phyloP scores from a whole-genome alignment of 2,113 vertebrate genomes.

The Cheilinus undulatus region DNA sequence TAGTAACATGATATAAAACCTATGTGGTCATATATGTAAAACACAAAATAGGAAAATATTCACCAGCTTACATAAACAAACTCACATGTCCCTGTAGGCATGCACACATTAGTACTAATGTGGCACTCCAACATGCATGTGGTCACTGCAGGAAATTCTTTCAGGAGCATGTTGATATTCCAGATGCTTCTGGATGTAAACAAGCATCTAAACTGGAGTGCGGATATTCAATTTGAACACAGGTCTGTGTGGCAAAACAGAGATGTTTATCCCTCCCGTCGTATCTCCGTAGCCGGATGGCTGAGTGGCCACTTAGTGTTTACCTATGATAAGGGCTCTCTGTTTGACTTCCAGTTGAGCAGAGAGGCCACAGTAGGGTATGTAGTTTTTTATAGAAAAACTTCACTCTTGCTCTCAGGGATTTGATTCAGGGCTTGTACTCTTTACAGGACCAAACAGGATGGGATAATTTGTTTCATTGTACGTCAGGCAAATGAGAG shows the following conservation, averaged over 20 bases:
- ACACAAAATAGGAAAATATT: conserved; percentile 4
- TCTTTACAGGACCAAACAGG: background rate
- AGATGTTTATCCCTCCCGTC: conserved; percentile 72
- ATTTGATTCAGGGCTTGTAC: background rate
- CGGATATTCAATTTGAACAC: conserved; percentile 77
- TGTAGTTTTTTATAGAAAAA: conserved; percentile 32
- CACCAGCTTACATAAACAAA: background rate
- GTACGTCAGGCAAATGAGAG: background rate
- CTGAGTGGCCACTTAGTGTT: conserved; percentile 72
- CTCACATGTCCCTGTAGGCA: conserved; percentile 24
- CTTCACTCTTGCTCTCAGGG: conserved; percentile 26
- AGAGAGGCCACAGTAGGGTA: conserved; percentile 51
- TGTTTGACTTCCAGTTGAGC: conserved; percentile 69
- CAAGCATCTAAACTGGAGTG: conserved; percentile 68
- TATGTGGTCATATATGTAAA: background rate
- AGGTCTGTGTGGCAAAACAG: conserved; percentile 56
- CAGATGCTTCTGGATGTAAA: conserved; percentile 82
- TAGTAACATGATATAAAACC: too few relatives aligned
- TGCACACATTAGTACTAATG: conserved; percentile 21
- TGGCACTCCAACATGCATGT: conserved; percentile 53
- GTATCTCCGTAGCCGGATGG: conserved; percentile 67
- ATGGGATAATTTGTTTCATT: background rate
- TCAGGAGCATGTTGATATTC: conserved; percentile 81
- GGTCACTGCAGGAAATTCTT: conserved; percentile 80
- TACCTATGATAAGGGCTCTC: conserved; percentile 76